A percentile compares a stretch with the other conserved stretches of the same genome.
phyloP scores from a whole-genome alignment of 1,140 invertebrate species.

The Papilio polytes region DNA sequence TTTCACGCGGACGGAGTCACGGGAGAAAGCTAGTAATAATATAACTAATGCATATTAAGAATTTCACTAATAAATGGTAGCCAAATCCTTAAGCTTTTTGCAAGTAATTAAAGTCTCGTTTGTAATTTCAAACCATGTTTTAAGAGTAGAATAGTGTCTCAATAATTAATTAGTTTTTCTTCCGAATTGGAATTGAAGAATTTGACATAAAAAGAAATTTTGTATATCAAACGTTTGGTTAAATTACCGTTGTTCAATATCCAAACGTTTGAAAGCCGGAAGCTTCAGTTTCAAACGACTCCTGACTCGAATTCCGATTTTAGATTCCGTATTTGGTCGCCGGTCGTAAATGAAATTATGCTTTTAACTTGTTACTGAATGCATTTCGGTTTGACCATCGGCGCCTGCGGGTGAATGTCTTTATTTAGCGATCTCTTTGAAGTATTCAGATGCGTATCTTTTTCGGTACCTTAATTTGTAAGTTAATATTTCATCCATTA shows the following conservation, averaged over 20 bases:
- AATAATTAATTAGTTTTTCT: not conserved
- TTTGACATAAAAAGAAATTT: not conserved
- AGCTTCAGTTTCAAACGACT: conserved; percentile 29
- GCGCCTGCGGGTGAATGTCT: conserved; percentile 12
- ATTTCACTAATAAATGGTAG: too few relatives aligned
- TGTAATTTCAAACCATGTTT: too few relatives aligned
- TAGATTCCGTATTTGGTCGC: conserved; percentile 30
- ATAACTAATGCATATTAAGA: too few relatives aligned
- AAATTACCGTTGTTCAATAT: conserved; percentile 17
- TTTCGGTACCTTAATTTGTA: not conserved
- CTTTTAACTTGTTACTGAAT: conserved; percentile 31
- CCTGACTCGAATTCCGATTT: conserved; percentile 36
- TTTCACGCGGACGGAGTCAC: too few relatives aligned
- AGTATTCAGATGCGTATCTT: conserved; percentile 29
- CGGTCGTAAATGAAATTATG: conserved; percentile 32
- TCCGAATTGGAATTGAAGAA: not conserved
- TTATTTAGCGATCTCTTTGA: conserved; percentile 30
- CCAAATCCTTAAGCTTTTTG: too few relatives aligned
- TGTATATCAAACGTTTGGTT: conserved; percentile 7
- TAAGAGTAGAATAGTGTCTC: too few relatives aligned
- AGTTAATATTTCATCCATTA: not conserved
- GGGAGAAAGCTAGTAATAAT: too few relatives aligned
- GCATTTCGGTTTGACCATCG: conserved; percentile 21
- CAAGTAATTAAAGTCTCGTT: too few relatives aligned
- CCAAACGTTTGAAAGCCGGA: conserved; percentile 29